Evolutionary conservation across 2,888 invertebrate genomes (phyloP).

Genomic region (Sclerodermus sp.): DNA sequence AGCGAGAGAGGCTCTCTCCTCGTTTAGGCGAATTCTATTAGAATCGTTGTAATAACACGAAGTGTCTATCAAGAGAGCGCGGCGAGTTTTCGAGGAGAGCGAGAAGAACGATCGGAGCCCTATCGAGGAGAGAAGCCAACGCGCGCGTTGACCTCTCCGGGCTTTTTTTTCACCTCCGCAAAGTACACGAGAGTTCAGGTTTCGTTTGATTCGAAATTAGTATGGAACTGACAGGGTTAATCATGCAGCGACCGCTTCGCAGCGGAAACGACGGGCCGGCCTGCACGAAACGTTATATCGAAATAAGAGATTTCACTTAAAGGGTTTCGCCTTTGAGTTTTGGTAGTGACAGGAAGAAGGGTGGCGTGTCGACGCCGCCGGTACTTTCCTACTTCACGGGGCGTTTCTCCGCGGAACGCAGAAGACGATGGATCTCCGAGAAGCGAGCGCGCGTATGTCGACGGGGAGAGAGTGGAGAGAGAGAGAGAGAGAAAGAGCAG

Average conservation of each 20-base stretch:
- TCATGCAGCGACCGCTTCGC: slow-evolving; percentile 25
- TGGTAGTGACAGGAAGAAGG: slow-evolving; percentile 54
- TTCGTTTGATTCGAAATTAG: neutral
- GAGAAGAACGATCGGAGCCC: neutral
- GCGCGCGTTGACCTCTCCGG: no score
- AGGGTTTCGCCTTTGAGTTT: slow-evolving; percentile 58
- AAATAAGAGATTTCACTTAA: slow-evolving; percentile 59
- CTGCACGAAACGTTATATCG: slow-evolving; percentile 47
- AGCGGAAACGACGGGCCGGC: slow-evolving; percentile 23
- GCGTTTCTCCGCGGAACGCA: no score
- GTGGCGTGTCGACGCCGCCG: slow-evolving; percentile 28
- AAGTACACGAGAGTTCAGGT: neutral
- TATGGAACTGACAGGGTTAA: slow-evolving; percentile 51
- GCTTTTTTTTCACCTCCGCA: neutral
- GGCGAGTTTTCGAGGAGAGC: neutral
- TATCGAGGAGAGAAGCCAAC: no score
- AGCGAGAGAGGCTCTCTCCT: no score
- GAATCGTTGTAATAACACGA: no score
- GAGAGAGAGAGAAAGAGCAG: slow-evolving; percentile 8
- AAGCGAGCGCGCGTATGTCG: no score
- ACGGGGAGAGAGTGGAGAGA: slow-evolving; percentile 7
- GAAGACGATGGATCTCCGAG: no score
- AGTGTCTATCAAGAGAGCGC: no score
- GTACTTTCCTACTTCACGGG: neutral
- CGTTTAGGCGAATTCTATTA: no score